Evolutionary conservation across 2,797 vertebrate species (phyloP), one percentile per base, ranked within the genome.

Genomic region (Lerista edwardsae): DNA sequence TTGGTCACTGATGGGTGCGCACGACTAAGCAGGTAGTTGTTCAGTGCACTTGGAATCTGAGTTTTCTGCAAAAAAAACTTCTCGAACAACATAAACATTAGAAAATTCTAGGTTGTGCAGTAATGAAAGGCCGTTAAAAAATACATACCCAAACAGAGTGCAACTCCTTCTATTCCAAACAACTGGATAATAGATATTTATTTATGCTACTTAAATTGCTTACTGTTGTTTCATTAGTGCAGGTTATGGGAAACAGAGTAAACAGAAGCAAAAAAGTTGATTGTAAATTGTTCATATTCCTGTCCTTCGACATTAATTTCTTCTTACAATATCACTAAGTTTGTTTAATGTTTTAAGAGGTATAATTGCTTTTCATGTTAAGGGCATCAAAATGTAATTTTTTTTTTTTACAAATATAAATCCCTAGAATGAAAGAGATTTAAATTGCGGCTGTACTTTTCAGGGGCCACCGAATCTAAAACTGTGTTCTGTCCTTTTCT

Each of bases 61-160:
- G 29, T 55, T 34, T 31, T 23, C 29, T 19, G 21, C 29, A 51
- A 34, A 39, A 75, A 57, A 75, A 75, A 5, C 12, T 47, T 73
- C 23, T 69, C n/a, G 76, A 77, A 59, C 31, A 80, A 25, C 41
- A 81, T 74, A 73, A 83, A 27, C 25, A n/a, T 88, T 82, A 8
- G 8, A 57, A 79, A 17, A 14, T 7, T 89, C 86, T 87, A 75
- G 77, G 59, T 69, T 67, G 25, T 39, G n/a, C 57, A 82, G 31
- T 31, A 39, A 39, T 51, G 25, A 86, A 89, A 55, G 0, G 1
- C 36, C 0, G 34, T 0, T 0, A 73, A 27, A 39, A 65, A 55
- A 55, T 19, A 55, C 51, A 55, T 55, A 0, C 17, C n/a, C 6
- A 69, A n/a, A 11, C 27, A 34, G 25, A 23, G 61, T 34, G 11